phyloP scores from a whole-genome alignment of 2,888 invertebrate species.

The Himalopsyche japonica region DNA sequence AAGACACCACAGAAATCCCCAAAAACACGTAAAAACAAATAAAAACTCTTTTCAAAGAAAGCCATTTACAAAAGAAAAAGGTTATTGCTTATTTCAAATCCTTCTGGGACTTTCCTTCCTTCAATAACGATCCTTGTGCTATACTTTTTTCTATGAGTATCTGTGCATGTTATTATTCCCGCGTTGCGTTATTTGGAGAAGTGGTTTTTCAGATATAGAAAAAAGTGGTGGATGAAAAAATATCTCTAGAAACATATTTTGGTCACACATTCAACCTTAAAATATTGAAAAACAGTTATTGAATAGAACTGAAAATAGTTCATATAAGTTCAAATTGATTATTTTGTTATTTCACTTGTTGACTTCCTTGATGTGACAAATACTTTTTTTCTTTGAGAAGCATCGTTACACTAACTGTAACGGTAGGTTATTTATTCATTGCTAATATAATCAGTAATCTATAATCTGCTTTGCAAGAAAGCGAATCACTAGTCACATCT shows the following conservation, averaged over 20 bases:
- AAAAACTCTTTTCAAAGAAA: background rate
- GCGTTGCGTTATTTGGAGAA: background rate
- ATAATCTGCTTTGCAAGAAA: no score
- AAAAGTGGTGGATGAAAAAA: background rate
- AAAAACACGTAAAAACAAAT: background rate
- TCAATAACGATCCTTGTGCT: background rate
- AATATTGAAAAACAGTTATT: no score
- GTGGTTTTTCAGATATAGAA: background rate
- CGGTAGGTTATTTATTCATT: no score
- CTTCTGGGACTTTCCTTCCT: background rate
- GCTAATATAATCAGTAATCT: no score
- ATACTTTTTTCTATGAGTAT: background rate
- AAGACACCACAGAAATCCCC: background rate
- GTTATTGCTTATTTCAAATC: background rate
- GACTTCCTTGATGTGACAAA: no score
- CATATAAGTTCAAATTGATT: no score
- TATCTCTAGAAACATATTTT: background rate
- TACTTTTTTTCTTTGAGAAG: no score
- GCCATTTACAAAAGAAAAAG: background rate
- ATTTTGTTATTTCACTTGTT: no score
- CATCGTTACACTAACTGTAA: no score
- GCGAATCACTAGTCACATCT: no score
- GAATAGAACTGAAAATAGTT: no score
- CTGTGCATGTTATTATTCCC: background rate
- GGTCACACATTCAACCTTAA: no score